Evolutionary conservation across 2,888 invertebrate species (phyloP).

Genomic region (Diadegma fenestrale): DNA sequence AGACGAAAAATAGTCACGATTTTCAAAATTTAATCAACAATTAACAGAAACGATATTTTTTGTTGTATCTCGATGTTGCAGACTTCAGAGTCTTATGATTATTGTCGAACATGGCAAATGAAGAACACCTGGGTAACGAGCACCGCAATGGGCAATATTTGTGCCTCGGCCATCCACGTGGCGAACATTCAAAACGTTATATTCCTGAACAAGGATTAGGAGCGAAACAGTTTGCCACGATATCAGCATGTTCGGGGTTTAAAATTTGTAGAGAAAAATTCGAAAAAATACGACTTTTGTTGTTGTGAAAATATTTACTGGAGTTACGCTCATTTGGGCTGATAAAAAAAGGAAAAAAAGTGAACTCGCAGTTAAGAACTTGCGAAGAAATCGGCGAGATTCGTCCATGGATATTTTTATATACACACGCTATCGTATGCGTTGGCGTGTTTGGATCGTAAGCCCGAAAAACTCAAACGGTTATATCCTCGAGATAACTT

Average conservation of each 20-base stretch:
- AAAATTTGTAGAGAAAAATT: background rate
- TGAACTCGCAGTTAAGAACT: background rate
- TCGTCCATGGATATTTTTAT: background rate
- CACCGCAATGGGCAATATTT: background rate
- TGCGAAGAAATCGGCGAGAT: background rate
- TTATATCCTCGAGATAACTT: constrained; percentile 6
- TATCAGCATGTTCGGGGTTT: background rate
- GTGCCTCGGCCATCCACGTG: constrained; percentile 1
- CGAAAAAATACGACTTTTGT: background rate
- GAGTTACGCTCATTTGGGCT: background rate
- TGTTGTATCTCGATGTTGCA: too few relatives aligned
- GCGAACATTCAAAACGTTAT: constrained; percentile 33
- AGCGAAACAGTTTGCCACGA: background rate
- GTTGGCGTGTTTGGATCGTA: background rate
- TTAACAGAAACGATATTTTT: too few relatives aligned
- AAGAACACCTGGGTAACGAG: constrained; percentile 21
- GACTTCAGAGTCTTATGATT: too few relatives aligned
- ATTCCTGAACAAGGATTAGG: constrained; percentile 9
- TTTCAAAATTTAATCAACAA: too few relatives aligned
- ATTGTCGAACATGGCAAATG: background rate
- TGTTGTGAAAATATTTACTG: background rate
- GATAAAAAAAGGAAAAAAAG: background rate
- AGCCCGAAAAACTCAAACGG: constrained; percentile 1
- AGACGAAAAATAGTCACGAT: too few relatives aligned
- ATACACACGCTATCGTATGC: background rate